Conservation (phyloP, 37 sponge, comb jelly and placozoan species). For the Halichondria panicea region DNA sequence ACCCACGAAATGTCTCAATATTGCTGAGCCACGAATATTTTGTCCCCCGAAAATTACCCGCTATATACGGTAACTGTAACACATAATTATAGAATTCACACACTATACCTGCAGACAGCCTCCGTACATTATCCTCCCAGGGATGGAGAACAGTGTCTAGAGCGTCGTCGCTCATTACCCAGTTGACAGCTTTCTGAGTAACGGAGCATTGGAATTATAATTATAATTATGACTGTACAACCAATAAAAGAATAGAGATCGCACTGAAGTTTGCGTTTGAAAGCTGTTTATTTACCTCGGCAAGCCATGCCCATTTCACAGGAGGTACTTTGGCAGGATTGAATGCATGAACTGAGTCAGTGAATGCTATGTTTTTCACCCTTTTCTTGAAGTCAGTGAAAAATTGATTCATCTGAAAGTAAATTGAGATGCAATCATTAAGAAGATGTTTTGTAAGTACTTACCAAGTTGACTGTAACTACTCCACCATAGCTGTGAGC, state of each 20-base stretch:
- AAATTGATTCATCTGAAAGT: slow-evolving; percentile 17
- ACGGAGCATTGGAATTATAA: neutral
- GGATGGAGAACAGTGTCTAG: neutral
- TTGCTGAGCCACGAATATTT: too few species aligned
- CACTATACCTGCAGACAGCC: slow-evolving; percentile 63
- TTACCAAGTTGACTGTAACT: slow-evolving; percentile 57
- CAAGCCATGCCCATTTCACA: slow-evolving; percentile 16
- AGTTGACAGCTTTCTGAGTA: slow-evolving; percentile 64
- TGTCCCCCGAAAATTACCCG: too few species aligned
- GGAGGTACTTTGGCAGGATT: too few species aligned
- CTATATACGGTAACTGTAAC: too few species aligned
- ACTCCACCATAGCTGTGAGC: slow-evolving; percentile 91
- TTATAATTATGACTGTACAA: too few species aligned
- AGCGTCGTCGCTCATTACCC: slow-evolving; percentile 30
- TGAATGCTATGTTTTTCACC: slow-evolving; percentile 84
- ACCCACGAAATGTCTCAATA: too few species aligned
- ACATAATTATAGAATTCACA: neutral
- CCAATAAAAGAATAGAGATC: neutral
- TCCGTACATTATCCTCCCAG: slow-evolving; percentile 18
- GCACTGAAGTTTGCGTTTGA: neutral
- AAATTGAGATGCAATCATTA: neutral
- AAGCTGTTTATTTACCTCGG: neutral
- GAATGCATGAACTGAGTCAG: slow-evolving; percentile 86
- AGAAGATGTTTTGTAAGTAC: neutral
- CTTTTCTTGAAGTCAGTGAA: slow-evolving; percentile 38